These are phyloP conservation scores for Carduelis carduelis DNA, from an alignment of 2,797 vertebrate genomes.

Conservation along the genomic window DNA sequence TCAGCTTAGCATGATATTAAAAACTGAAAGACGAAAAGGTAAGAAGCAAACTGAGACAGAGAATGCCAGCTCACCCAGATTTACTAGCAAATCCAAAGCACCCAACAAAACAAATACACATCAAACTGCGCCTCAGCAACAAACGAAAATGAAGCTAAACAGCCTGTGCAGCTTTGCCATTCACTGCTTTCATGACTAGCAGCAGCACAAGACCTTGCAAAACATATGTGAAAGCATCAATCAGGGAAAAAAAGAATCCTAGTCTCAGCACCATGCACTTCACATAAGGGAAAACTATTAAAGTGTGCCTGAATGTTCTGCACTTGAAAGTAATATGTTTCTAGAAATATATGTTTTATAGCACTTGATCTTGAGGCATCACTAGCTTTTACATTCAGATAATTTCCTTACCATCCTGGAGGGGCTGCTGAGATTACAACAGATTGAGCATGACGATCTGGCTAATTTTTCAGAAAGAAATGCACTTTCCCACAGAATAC, in stretches of 20 bases:
- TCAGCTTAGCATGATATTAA: neutral
- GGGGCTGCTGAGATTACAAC: constrained; percentile 23
- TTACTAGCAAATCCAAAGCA: neutral
- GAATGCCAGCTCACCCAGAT: neutral
- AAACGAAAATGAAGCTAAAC: neutral
- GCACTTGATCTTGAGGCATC: neutral
- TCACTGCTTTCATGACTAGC: neutral
- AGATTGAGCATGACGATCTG: constrained; percentile 10
- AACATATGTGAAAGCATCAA: neutral
- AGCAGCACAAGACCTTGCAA: neutral
- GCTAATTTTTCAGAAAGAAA: constrained; percentile 38
- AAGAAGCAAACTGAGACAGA: neutral
- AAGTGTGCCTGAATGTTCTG: neutral
- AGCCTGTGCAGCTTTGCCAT: neutral
- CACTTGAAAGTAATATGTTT: constrained; percentile 45
- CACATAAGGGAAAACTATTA: neutral
- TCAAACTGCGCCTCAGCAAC: neutral
- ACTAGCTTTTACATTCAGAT: neutral
- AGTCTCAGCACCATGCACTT: neutral
- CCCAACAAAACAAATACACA: neutral
- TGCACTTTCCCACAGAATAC: neutral
- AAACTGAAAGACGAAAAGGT: neutral
- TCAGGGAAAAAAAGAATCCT: neutral
- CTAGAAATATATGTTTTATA: neutral
- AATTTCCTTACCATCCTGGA: constrained; percentile 38